Evolutionary conservation across 2,797 vertebrate genomes (phyloP).

Genomic region (Cuculus canorus): DNA sequence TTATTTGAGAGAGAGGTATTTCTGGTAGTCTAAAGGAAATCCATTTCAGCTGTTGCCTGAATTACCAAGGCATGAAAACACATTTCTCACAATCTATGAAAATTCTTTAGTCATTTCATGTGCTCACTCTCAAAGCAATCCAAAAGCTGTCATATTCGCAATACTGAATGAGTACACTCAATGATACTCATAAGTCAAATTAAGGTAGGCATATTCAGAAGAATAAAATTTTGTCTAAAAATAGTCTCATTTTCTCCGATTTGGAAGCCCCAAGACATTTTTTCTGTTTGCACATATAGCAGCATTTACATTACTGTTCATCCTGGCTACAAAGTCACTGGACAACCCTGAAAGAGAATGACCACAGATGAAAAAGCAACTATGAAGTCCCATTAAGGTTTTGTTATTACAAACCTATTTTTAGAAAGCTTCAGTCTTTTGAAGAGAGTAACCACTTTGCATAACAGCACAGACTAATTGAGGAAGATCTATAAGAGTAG

Average conservation of each 20-base stretch:
- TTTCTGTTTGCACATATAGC: neutral
- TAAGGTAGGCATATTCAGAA: neutral
- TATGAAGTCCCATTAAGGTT: neutral
- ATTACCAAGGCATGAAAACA: neutral
- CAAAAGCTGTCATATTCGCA: neutral
- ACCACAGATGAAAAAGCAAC: neutral
- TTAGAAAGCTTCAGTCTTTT: neutral
- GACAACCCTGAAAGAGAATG: neutral
- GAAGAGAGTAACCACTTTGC: neutral
- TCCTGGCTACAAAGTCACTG: neutral
- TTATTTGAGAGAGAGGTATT: neutral
- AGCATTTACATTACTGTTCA: neutral
- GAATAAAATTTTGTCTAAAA: neutral
- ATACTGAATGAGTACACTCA: neutral
- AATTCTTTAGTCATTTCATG: neutral
- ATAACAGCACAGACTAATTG: neutral
- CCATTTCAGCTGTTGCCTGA: constrained; percentile 12
- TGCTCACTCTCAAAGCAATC: neutral
- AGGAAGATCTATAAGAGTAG: neutral
- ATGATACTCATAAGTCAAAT: neutral
- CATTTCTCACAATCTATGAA: neutral
- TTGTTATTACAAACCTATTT: neutral
- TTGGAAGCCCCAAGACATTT: neutral
- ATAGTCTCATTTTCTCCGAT: neutral
- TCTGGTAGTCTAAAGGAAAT: neutral